phyloP scores from a whole-genome alignment of 1,140 invertebrate species.

The Danaus plexippus region DNA sequence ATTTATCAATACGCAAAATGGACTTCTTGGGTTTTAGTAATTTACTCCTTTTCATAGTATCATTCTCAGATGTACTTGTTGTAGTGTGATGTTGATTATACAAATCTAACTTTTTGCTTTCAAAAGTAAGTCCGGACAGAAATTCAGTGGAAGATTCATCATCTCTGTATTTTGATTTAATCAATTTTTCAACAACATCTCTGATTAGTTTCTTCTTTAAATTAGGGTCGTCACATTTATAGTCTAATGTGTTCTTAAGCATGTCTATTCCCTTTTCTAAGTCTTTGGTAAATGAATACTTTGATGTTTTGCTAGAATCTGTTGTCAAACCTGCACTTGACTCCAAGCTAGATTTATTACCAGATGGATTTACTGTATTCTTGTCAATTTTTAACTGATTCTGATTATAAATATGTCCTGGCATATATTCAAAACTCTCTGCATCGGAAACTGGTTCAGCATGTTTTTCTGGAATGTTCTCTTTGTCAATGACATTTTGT shows the following conservation, averaged over 20 bases:
- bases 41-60: slow-evolving; percentile 28
- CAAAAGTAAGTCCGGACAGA: slow-evolving; percentile 51
- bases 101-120: slow-evolving; percentile 39
- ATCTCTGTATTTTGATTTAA: slow-evolving; percentile 55
- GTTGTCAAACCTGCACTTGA: slow-evolving; percentile 52
- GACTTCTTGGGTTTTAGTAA: slow-evolving; percentile 50
- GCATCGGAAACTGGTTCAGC: slow-evolving; percentile 57
- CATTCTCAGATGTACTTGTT: slow-evolving; percentile 57
- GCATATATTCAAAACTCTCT: slow-evolving; percentile 71
- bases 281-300: slow-evolving; percentile 57
- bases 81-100: slow-evolving; percentile 32
- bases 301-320: slow-evolving; percentile 56
- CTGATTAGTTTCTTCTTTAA: slow-evolving; percentile 59
- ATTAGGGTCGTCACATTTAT: slow-evolving; percentile 41
- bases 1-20: slow-evolving; percentile 50
- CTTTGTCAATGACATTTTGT: slow-evolving; percentile 22
- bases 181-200: slow-evolving; percentile 54
- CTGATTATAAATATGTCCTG: slow-evolving; percentile 63
- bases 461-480: slow-evolving; percentile 39
- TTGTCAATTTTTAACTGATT: slow-evolving; percentile 42
- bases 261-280: slow-evolving; percentile 58
- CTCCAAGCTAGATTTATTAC: slow-evolving; percentile 61
- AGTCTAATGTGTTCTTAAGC: slow-evolving; percentile 43
- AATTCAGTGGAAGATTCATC: slow-evolving; percentile 55
- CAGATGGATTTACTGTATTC: slow-evolving; percentile 25